Percentiles rank a stretch among this genome's conserved stretches.
phyloP scores from a whole-genome alignment of 1,140 invertebrate genomes.

The Panagrolaimus sp. region DNA sequence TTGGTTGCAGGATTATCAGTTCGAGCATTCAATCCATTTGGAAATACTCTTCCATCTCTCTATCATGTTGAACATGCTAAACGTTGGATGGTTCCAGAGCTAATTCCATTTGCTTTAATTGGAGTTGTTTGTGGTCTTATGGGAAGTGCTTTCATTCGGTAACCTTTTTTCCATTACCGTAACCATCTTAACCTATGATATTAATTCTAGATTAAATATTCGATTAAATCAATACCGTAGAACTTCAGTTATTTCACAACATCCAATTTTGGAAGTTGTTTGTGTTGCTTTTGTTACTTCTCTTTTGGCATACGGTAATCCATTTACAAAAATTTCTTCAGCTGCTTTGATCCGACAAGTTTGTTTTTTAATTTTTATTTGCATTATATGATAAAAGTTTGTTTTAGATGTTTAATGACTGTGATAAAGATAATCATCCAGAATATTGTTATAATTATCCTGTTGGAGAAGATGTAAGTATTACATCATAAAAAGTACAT shows the following conservation, averaged over 20 bases:
- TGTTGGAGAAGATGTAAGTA: background rate
- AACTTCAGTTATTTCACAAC: conserved; percentile 73
- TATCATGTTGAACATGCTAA: conserved; percentile 94
- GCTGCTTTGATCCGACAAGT: background rate
- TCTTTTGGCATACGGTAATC: conserved; percentile 53
- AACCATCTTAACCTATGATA: conserved; percentile 89
- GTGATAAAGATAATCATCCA: background rate
- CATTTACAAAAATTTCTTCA: conserved; percentile 12
- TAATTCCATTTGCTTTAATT: conserved; percentile 88
- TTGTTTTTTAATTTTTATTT: too few relatives aligned
- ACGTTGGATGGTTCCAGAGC: conserved; percentile 96
- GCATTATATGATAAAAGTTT: too few relatives aligned
- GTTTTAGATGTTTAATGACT: conserved; percentile 4
- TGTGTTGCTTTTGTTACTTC: background rate
- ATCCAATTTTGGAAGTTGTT: conserved; percentile 81
- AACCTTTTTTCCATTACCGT: conserved; percentile 61
- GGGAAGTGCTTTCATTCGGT: conserved; percentile 63
- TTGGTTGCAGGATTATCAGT: conserved; percentile 93
- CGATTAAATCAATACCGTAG: conserved; percentile 74
- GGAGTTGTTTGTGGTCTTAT: conserved; percentile 95
- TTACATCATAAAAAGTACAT: too few relatives aligned
- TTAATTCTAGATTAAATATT: conserved; percentile 64
- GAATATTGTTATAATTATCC: conserved; percentile 8
- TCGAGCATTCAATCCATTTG: conserved; percentile 91
- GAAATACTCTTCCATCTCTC: conserved; percentile 93